Conservation (phyloP, 2,113 vertebrate genomes). For the Nematolebias whitei region DNA sequence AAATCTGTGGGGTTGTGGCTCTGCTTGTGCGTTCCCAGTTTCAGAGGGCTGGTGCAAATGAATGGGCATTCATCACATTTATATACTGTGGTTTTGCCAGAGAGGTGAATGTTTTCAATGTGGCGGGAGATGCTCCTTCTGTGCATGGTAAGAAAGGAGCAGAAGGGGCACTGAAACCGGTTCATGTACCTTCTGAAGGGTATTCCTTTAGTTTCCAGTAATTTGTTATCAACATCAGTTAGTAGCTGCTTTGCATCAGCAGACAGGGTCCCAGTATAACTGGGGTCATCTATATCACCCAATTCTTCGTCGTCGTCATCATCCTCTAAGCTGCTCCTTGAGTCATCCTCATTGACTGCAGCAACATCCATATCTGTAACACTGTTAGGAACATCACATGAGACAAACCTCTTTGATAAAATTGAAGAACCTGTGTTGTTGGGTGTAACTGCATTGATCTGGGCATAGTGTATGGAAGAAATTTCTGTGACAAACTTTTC, state of each 20-base stretch:
- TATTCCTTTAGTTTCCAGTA: slow-evolving; percentile 96
- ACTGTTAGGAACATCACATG: slow-evolving; percentile 85
- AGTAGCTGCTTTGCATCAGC: slow-evolving; percentile 91
- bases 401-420: slow-evolving; percentile 89
- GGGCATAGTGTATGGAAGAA: slow-evolving; percentile 86
- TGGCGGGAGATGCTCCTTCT: slow-evolving; percentile 95
- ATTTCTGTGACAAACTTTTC: slow-evolving; percentile 82
- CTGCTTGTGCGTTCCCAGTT: slow-evolving; percentile 93
- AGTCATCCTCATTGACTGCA: slow-evolving; percentile 86
- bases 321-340: slow-evolving; percentile 90
- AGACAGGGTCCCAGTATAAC: slow-evolving; percentile 85
- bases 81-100: slow-evolving; percentile 94
- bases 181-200: slow-evolving; percentile 95
- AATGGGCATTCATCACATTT: slow-evolving; percentile 97
- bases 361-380: slow-evolving; percentile 85
- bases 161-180: slow-evolving; percentile 97
- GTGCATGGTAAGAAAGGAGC: slow-evolving; percentile 96
- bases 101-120: slow-evolving; percentile 97
- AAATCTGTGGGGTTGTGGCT: slow-evolving; percentile 88
- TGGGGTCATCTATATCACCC: slow-evolving; percentile 90
- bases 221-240: slow-evolving; percentile 92
- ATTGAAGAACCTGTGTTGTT: slow-evolving; percentile 87
- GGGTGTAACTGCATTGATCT: slow-evolving; percentile 87
- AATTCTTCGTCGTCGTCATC: slow-evolving; percentile 95
- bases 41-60: slow-evolving; percentile 94